Conservation (phyloP, 30 jellyfish, hydroid and myxozoan species). For the Aurelia aurita complex sp. Pacific region DNA sequence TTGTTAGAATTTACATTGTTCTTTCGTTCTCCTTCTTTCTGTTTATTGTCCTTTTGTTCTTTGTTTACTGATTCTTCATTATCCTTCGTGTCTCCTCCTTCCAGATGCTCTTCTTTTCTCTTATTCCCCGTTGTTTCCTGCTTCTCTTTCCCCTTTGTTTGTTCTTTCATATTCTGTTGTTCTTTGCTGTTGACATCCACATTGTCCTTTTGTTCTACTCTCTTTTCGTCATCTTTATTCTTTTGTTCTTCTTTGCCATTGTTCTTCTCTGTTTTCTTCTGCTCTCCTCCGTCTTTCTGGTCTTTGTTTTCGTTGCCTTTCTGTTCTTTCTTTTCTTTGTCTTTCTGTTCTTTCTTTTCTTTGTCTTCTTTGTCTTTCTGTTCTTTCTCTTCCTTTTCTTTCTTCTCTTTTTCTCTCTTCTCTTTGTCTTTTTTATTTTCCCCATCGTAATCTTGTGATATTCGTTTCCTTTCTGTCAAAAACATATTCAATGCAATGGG, state of each 20-base stretch:
- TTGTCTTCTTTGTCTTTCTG: slow-evolving; percentile 1
- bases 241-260: no score
- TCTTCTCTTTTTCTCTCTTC: background rate
- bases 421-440: slow-evolving; percentile 19
- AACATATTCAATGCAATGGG: slow-evolving; percentile 70
- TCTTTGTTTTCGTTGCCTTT: background rate
- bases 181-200: no score
- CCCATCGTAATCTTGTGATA: background rate
- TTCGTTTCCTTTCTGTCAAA: slow-evolving; percentile 30
- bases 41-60: background rate
- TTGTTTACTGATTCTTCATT: background rate
- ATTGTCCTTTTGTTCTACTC: no score
- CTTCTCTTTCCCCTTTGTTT: no score
- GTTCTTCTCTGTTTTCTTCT: no score
- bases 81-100: background rate
- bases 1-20: background rate
- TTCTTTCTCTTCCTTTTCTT: background rate
- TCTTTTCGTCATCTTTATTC: no score
- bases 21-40: background rate
- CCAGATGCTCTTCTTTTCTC: no score
- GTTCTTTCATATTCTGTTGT: no score
- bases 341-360: no score
- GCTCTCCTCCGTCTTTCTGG: background rate
- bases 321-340: background rate
- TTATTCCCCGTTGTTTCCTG: no score